Percentiles rank a stretch among this genome's conserved stretches.
Conservation (phyloP, 2,113 vertebrate genomes). For the Salvator merianae region DNA sequence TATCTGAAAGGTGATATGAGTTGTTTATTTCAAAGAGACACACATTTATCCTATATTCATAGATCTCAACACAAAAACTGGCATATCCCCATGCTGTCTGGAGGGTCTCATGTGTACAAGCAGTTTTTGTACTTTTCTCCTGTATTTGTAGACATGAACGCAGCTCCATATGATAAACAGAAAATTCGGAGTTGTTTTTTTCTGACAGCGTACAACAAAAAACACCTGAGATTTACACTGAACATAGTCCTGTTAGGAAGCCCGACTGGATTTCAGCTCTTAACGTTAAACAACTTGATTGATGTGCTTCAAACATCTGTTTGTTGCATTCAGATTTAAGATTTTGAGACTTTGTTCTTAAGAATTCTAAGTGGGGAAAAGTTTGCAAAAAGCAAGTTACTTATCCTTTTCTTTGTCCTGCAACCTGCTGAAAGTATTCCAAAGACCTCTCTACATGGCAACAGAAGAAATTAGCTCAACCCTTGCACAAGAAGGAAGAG, state of each 20-base stretch:
- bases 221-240: not conserved
- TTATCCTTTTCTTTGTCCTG: too few species aligned
- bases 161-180: not conserved
- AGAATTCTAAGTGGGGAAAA: too few species aligned
- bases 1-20: slow-evolving; percentile 24
- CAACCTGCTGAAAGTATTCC: too few species aligned
- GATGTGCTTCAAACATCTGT: too few species aligned
- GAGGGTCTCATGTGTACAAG: not conserved
- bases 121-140: not conserved
- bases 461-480: too few species aligned
- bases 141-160: not conserved
- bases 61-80: not conserved
- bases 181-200: not conserved
- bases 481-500: too few species aligned
- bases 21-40: slow-evolving; percentile 15
- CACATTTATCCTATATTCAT: slow-evolving; percentile 1
- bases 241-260: not conserved
- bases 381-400: too few species aligned
- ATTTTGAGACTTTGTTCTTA: too few species aligned
- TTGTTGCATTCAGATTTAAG: too few species aligned
- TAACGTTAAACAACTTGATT: not conserved
- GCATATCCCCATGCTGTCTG: too few species aligned
- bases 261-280: not conserved
- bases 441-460: too few species aligned
- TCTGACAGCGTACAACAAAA: not conserved